Evolutionary conservation across 2,797 vertebrate genomes (phyloP).

Genomic region (Parambassis ranga): DNA sequence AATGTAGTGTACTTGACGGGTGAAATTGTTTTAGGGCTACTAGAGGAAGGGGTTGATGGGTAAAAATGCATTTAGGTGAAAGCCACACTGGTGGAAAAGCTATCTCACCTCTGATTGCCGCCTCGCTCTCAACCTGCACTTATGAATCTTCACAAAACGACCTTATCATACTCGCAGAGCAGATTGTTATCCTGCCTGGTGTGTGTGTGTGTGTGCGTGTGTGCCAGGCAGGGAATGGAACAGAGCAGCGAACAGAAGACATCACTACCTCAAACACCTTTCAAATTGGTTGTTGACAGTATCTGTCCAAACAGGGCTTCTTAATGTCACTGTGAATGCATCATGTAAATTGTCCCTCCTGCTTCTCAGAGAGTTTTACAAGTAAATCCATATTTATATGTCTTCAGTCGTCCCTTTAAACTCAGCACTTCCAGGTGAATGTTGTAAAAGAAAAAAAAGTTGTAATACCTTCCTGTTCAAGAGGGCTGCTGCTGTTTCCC

Average conservation of each 20-base stretch:
- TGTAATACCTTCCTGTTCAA: too few species aligned
- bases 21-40: slow-evolving; percentile 73
- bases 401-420: too few species aligned
- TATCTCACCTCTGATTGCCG: slow-evolving; percentile 70
- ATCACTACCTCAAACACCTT: slow-evolving; percentile 21
- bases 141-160: slow-evolving; percentile 60
- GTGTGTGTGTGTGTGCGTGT: too few species aligned
- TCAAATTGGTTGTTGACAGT: slow-evolving; percentile 8
- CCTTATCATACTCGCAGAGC: slow-evolving; percentile 53
- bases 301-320: slow-evolving; percentile 25
- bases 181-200: slow-evolving; percentile 52
- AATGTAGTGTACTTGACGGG: slow-evolving; percentile 66
- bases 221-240: slow-evolving; percentile 31
- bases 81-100: slow-evolving; percentile 58
- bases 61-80: slow-evolving; percentile 73
- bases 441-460: too few species aligned
- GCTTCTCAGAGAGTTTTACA: slow-evolving; percentile 19
- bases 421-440: too few species aligned
- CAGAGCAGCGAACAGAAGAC: slow-evolving; percentile 19
- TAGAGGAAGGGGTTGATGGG: slow-evolving; percentile 56
- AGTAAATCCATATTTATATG: neutral
- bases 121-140: slow-evolving; percentile 65
- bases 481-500: too few species aligned
- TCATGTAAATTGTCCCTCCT: slow-evolving; percentile 21
- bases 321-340: slow-evolving; percentile 18